Evolutionary conservation across 2,797 vertebrate species (phyloP).

Genomic region (Poeciliopsis paucimaculata): DNA sequence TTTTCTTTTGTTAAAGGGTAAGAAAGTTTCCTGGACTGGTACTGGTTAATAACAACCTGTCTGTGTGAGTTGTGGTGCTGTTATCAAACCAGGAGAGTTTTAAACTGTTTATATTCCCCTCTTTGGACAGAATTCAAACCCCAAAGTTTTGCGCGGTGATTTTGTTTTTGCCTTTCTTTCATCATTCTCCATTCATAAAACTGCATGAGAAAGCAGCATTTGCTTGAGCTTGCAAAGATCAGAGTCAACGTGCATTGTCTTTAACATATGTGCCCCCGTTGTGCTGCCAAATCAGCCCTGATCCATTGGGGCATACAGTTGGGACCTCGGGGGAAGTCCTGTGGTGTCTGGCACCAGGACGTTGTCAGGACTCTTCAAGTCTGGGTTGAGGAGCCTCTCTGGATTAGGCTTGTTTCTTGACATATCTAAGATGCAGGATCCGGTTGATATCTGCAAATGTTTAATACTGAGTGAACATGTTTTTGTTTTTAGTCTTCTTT

Average conservation of each 20-base stretch:
- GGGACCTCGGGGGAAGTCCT: conserved; percentile 2
- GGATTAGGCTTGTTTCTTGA: neutral
- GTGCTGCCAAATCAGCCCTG: conserved; percentile 7
- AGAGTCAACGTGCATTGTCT: conserved; percentile 6
- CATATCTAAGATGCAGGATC: neutral
- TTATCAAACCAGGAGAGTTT: neutral
- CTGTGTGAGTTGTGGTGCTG: neutral
- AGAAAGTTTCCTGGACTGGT: neutral
- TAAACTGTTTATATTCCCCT: neutral
- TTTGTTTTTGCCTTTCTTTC: neutral
- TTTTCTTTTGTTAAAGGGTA: neutral
- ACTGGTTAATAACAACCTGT: neutral
- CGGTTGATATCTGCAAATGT: neutral
- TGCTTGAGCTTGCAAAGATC: neutral
- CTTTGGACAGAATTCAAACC: neutral
- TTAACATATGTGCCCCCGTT: neutral
- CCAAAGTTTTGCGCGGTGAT: neutral
- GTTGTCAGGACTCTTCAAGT: neutral
- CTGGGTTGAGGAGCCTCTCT: neutral
- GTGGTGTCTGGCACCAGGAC: conserved; percentile 5
- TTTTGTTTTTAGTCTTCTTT: neutral
- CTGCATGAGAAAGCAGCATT: neutral
- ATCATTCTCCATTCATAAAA: neutral
- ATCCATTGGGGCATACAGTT: neutral
- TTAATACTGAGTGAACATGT: neutral